phyloP scores from a whole-genome alignment of 2,113 vertebrate genomes.

The Bos javanicus region DNA sequence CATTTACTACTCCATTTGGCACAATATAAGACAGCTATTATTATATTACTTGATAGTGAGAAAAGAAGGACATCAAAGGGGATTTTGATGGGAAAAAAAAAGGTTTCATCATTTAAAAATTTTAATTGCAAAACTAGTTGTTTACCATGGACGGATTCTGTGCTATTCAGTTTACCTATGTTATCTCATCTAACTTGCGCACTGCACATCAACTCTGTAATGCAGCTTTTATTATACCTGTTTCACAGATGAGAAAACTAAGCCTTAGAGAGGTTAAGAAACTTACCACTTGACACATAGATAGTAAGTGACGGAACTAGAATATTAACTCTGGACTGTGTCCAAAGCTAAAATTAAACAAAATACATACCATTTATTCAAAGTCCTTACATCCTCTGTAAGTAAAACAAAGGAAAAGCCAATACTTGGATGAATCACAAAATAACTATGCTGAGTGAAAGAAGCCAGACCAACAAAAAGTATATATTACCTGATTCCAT shows the following conservation, averaged over 20 bases:
- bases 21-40: neutral
- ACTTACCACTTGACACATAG: neutral
- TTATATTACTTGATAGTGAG: neutral
- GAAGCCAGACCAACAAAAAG: neutral
- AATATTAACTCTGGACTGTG: slow-evolving; percentile 1
- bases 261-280: neutral
- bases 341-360: slow-evolving; percentile 2
- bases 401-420: slow-evolving; percentile 41
- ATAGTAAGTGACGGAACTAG: neutral
- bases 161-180: neutral
- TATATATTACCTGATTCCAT: neutral
- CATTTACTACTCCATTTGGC: neutral
- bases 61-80: neutral
- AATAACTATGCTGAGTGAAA: slow-evolving; percentile 17
- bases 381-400: neutral
- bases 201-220: neutral
- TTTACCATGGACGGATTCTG: neutral
- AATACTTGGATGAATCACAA: slow-evolving; percentile 23
- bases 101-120: neutral
- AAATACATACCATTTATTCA: neutral
- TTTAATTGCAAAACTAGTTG: neutral
- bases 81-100: neutral
- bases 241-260: neutral
- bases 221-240: neutral
- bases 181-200: neutral